Base-by-base conservation (phyloP, 2,797 vertebrate species). In the Cottoperca gobio region DNA sequence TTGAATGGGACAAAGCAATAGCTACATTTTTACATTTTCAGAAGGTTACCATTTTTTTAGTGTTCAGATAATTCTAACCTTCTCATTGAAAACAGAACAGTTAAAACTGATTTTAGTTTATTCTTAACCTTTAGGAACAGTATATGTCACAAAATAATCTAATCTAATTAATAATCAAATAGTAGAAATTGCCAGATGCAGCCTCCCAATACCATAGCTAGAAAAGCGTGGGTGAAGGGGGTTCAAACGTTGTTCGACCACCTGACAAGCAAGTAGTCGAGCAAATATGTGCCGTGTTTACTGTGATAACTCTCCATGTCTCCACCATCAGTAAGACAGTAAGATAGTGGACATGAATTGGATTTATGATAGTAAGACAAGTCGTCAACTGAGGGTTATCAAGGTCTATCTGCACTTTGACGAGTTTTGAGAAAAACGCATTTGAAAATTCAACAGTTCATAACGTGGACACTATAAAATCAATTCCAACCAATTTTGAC, bases 21-120 rank as follows among this genome's bases (percentile, higher is more conserved):
- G 11, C 14, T 5, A 52, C 14, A 33, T 46, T 23, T 39, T 3
- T 5, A 13, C 14, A 24, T 58, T 64, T 39, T 5, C 8, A n/a
- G 26, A 52, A 42, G 40, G 48, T 45, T 59, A 43, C 78, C 31
- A 39, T 65, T 37, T 17, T 58, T 52, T 39, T 50, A 2, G 3
- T 60, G 6, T 72, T 28, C 9, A 28, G 42, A 19, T 37, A 5
- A 42, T 3, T 33, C 39, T n/a, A 12, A 31, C 10, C 24, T 13
- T 45, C 33, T 16, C 2, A 9, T n/a, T 23, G 2, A 49, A 43
- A 69, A 65, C 8, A 63, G 19, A 67, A 23, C 3, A 28, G n/a
- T 26, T 39, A 33, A 54, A 66, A 40, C 16, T n/a, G 11, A 33
- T 10, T 19, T 17, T 31, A 9, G 4, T 59, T 43, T 42, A 42